phyloP scores from a whole-genome alignment of 2,113 vertebrate species.

The Etia nguti region DNA sequence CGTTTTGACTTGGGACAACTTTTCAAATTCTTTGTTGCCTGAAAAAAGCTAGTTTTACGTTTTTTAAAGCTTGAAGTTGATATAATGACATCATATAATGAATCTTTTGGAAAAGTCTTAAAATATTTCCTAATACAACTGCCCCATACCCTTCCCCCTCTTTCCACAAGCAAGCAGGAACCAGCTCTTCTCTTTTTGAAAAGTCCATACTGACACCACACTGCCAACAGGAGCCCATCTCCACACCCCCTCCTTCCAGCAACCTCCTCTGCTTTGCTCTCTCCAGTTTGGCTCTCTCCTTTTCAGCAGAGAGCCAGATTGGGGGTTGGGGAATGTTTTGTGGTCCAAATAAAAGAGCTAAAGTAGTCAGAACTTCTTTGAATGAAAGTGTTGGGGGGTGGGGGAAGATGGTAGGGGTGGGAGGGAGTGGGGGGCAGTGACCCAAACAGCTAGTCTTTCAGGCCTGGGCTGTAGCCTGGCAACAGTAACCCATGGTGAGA shows the following conservation, averaged over 20 bases:
- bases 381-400: slow-evolving; percentile 61
- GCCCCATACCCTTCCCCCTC: not conserved
- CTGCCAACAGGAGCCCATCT: slow-evolving; percentile 68
- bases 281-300: slow-evolving; percentile 57
- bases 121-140: slow-evolving; percentile 10
- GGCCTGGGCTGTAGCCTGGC: slow-evolving; percentile 76
- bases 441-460: slow-evolving; percentile 80
- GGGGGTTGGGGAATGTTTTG: slow-evolving; percentile 76
- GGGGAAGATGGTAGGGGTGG: not conserved
- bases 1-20: not conserved
- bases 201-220: slow-evolving; percentile 68
- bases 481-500: slow-evolving; percentile 79
- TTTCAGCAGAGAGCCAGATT: slow-evolving; percentile 74
- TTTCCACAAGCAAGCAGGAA: slow-evolving; percentile 40
- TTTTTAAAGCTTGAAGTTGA: not conserved
- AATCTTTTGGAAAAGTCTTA: slow-evolving; percentile 6
- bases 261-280: slow-evolving; percentile 49
- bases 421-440: slow-evolving; percentile 66
- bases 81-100: not conserved
- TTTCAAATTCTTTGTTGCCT: not conserved
- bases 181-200: slow-evolving; percentile 54
- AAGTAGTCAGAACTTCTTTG: slow-evolving; percentile 81
- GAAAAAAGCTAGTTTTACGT: not conserved
- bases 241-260: slow-evolving; percentile 20
- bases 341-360: slow-evolving; percentile 80